These are phyloP conservation scores for Nannoperca obscura DNA, from an alignment of 2,797 vertebrate species.

Conservation along the genomic window DNA sequence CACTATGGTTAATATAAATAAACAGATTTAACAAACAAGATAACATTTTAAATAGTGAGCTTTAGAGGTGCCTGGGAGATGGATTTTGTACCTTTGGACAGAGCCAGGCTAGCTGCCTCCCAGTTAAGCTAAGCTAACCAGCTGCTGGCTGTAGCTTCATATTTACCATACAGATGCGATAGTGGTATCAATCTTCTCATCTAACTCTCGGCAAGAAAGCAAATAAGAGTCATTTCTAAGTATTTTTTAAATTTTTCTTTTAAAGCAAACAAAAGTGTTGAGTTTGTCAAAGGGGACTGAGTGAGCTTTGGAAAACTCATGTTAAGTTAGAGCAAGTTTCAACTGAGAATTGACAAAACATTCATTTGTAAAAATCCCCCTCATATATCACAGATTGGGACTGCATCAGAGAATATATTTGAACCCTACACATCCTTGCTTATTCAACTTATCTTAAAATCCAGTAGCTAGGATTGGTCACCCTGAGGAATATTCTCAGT, in stretches of 20 bases:
- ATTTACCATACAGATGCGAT: background rate
- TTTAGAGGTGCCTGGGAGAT: background rate
- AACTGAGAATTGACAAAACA: too few relatives aligned
- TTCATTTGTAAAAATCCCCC: background rate
- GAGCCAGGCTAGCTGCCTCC: background rate
- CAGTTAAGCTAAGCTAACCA: background rate
- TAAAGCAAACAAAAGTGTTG: too few relatives aligned
- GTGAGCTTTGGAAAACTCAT: too few relatives aligned
- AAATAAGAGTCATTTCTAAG: too few relatives aligned
- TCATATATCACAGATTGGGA: background rate
- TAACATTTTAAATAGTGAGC: background rate
- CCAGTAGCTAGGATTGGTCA: background rate
- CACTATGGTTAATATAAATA: too few relatives aligned
- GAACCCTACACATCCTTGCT: background rate
- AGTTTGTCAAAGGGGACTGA: too few relatives aligned
- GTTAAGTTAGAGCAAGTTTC: too few relatives aligned
- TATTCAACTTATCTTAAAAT: background rate
- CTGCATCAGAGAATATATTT: background rate
- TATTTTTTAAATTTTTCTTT: too few relatives aligned
- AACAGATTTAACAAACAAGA: too few relatives aligned
- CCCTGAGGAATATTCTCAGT: background rate
- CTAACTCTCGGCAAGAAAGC: too few relatives aligned
- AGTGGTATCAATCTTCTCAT: too few relatives aligned
- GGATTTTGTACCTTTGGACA: background rate
- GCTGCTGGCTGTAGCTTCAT: background rate